Base-by-base conservation (phyloP, 2,888 invertebrate genomes). In the Apamea crenata region DNA sequence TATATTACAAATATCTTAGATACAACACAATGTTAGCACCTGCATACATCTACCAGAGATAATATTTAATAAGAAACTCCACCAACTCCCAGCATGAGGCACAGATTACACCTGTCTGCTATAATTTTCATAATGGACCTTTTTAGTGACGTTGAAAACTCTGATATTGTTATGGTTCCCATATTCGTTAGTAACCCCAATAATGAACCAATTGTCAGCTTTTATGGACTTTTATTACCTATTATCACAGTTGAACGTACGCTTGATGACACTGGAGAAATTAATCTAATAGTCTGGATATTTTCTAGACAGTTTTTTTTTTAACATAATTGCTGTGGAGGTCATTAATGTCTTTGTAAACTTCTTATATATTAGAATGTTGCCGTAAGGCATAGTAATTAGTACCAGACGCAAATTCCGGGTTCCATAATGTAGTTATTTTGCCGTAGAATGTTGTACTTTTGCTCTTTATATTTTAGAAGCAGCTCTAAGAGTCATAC, bases 211-310 rank as follows among this genome's bases (percentile, higher is more conserved):
- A 72, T 59, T 40, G 53, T 8, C 1, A 68, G 56, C 61, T 72
- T 82, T 56, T 78, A 63, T 71, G 21, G 47, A 61, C 16, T 32
- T 63, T 56, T 44, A 84, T 59, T 72, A 50, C 50, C 21, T 32
- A 69, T 50, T 79, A 73, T 63, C 63, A 56, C 14, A 72, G 59
- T 83, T 66, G 66, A 83, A 81, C 5, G 66, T 50, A 53, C 78
- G 65, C 7, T 66, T 78, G 44, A 82, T 69, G 68, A 36, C 4
- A 68, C 1, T 18, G n/a, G 36, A 61, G 21, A 68, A 72, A 72
- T 40, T 56, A 72, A 56, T 68, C 8, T 66, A 21, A 32, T 25
- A 2, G 44, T 44, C n/a, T 59, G 25, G 16, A 61, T 36, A 44
- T 44, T 36, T 65, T 56, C 16, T 66, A 25, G 50, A 61, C 10